Base-by-base conservation (phyloP, 2,113 vertebrate species). In the Neopipo cinnamomea region DNA sequence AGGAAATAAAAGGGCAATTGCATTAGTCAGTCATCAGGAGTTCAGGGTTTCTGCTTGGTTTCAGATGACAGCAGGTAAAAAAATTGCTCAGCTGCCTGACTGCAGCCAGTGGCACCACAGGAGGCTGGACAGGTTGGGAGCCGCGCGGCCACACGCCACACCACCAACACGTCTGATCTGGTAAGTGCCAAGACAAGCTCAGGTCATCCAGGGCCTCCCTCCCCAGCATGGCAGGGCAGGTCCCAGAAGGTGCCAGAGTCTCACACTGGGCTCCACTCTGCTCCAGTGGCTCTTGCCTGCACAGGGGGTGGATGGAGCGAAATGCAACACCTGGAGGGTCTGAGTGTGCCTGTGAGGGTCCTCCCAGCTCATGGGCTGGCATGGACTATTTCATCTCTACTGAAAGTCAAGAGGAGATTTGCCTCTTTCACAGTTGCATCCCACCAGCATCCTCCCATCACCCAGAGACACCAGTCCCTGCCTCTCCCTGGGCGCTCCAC, bases 1-100 rank as follows among this genome's bases (percentile, higher is more conserved):
- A 86, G 80, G 79, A 90, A 96, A 95, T 88, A 94, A 96, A 93
- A 96, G 88, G 79, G 68, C 90, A 95, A 92, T 92, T 95, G 90
- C 95, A 96, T 95, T 95, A 96, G 94, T 88, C 89, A 95, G 90
- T 59, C 85, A 85, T 53, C 42, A 72, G 82, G 73, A 92, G 90
- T 53, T 86, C 79, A 75, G 82, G 35, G 88, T 80, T 94, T 95
- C 90, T 94, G 93, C 90, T 92, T 83, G 83, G 93, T 68, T 93
- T 95, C 96, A 77, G 71, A 24, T 87, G 68, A 81, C 85, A 86
- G 90, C 65, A 90, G 88, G 92, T 92, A 77, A 79, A 62, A 72
- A 41, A 61, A 91, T 27, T 50, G 63, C 78, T 85, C 12, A 35
- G 82, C 91, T 77, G 90, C 75, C 88, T 73, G 74, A 53, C 30